A percentile compares a stretch with the other conserved stretches of the same genome.
These are phyloP conservation scores for Phortica magna DNA, from an alignment of 2,888 invertebrate species.

Conservation along the genomic window DNA sequence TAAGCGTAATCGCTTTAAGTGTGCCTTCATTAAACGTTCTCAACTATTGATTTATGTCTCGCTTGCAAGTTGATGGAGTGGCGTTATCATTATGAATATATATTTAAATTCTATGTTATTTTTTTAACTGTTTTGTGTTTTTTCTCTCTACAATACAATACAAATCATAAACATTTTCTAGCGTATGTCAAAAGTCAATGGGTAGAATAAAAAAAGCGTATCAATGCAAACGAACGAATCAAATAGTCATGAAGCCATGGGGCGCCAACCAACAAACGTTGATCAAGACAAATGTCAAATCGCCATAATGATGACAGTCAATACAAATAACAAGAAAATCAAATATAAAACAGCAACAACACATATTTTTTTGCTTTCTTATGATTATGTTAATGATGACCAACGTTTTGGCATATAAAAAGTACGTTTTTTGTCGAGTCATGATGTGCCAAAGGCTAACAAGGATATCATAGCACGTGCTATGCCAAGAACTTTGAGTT, in stretches of 20 bases:
- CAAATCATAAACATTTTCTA: neutral
- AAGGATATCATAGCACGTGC: slow-evolving; percentile 21
- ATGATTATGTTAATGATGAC: neutral
- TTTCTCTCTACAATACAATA: neutral
- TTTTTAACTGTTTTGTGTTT: neutral
- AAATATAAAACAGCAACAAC: neutral
- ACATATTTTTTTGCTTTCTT: neutral
- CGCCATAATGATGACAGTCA: neutral
- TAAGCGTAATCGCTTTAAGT: slow-evolving; percentile 72
- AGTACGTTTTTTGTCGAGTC: neutral
- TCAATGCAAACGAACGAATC: neutral
- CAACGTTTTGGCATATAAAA: neutral
- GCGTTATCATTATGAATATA: slow-evolving; percentile 37
- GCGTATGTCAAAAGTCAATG: slow-evolving; percentile 4
- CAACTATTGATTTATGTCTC: slow-evolving; percentile 54
- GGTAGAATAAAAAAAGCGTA: too few relatives aligned
- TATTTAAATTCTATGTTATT: slow-evolving; percentile 9
- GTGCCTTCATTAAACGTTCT: slow-evolving; percentile 43
- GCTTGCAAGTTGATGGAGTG: slow-evolving; percentile 45
- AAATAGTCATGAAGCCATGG: slow-evolving; percentile 2
- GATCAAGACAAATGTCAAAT: neutral
- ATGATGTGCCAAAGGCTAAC: slow-evolving; percentile 4
- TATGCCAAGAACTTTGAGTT: neutral
- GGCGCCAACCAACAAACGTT: neutral
- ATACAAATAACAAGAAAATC: neutral